A percentile compares a stretch with the other conserved stretches of the same genome.
Evolutionary conservation across 2,888 invertebrate species (phyloP).

Genomic region (Cephus nigrinus): DNA sequence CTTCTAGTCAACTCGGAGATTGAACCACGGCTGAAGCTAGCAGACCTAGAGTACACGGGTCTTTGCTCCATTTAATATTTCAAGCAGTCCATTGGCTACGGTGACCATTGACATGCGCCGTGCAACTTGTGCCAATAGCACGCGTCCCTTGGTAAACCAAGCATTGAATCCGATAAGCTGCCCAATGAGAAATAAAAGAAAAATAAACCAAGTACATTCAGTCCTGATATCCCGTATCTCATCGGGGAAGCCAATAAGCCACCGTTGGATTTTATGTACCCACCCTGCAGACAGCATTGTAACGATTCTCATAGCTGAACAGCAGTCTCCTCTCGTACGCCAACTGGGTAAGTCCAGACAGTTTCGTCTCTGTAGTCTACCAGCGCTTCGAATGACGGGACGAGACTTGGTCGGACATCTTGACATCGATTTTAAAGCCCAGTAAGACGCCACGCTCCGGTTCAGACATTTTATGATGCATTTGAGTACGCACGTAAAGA

Average conservation of each 20-base stretch:
- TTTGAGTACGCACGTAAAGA: neutral
- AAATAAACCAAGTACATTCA: neutral
- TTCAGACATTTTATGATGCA: neutral
- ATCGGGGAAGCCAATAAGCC: neutral
- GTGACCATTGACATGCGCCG: constrained; percentile 58
- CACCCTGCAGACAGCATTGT: neutral
- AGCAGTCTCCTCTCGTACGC: neutral
- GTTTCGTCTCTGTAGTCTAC: neutral
- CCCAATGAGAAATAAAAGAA: neutral
- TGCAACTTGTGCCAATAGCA: neutral
- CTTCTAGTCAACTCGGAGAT: constrained; percentile 23
- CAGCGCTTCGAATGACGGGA: neutral
- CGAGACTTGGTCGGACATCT: neutral
- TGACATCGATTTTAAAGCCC: neutral
- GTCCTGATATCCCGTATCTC: neutral
- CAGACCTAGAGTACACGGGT: constrained; percentile 50
- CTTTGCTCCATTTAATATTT: constrained; percentile 66
- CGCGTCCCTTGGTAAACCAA: neutral
- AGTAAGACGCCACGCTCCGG: neutral
- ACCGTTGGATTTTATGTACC: neutral
- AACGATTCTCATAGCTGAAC: neutral
- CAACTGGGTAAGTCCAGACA: neutral
- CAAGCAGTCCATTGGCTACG: constrained; percentile 61
- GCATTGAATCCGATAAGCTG: neutral
- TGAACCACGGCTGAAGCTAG: constrained; percentile 44